A percentile compares a stretch with the other conserved stretches of the same genome.
These are phyloP conservation scores for Drosophila pseudoobscura DNA, from an alignment of 1,140 invertebrate species.

Conservation along the genomic window DNA sequence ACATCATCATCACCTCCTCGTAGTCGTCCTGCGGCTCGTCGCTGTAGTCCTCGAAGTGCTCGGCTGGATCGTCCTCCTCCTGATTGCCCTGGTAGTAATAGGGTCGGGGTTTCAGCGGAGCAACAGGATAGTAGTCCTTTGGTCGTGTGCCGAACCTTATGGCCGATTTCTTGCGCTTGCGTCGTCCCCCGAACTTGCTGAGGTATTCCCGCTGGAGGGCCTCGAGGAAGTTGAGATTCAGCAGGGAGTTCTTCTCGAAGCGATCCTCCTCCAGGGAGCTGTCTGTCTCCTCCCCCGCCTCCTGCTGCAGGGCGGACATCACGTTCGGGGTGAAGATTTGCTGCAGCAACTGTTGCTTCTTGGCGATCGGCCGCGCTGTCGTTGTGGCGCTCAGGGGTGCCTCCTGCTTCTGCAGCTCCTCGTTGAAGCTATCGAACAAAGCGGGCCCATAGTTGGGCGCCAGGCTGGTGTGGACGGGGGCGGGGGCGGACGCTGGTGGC, in stretches of 20 bases:
- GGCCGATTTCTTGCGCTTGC: constrained; percentile 54
- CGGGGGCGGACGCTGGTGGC: constrained; percentile 12
- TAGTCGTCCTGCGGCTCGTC: constrained; percentile 30
- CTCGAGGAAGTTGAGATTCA: constrained; percentile 65
- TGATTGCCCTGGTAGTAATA: constrained; percentile 13
- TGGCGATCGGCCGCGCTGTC: constrained; percentile 29
- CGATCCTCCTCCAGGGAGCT: constrained; percentile 22
- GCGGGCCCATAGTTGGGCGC: constrained; percentile 65
- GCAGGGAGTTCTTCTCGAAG: constrained; percentile 53
- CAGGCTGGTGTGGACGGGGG: constrained; percentile 13
- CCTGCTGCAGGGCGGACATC: constrained; percentile 31
- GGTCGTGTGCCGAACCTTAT: constrained; percentile 6
- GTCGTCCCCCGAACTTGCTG: constrained; percentile 42
- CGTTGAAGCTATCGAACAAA: constrained; percentile 55
- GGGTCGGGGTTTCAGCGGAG: background rate
- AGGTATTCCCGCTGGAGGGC: constrained; percentile 68
- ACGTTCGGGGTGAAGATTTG: constrained; percentile 61
- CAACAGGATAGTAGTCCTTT: constrained; percentile 3
- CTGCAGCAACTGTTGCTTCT: constrained; percentile 52
- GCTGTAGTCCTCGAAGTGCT: constrained; percentile 48
- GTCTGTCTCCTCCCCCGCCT: constrained; percentile 5
- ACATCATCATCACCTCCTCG: constrained; percentile 28
- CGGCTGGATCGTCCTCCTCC: constrained; percentile 27
- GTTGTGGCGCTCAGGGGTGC: constrained; percentile 15
- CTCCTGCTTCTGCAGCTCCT: constrained; percentile 8